phyloP scores from a whole-genome alignment of 2,113 vertebrate species.

The Oncorhynchus tshawytscha region DNA sequence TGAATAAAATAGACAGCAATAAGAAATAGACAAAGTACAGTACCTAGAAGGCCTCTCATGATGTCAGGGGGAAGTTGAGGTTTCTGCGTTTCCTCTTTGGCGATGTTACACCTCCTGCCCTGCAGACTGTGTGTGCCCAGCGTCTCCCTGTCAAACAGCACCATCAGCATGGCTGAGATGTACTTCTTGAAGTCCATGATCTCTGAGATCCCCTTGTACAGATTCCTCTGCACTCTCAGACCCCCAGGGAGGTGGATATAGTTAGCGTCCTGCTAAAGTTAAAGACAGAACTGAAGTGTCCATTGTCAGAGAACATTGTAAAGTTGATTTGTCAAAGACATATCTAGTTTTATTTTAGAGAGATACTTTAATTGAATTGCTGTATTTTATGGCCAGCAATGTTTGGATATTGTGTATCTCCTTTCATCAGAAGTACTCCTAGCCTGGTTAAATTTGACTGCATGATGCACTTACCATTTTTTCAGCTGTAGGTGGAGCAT shows the following conservation, averaged over 20 bases:
- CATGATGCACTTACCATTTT: too few relatives aligned
- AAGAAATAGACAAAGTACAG: background rate
- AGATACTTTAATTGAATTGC: too few relatives aligned
- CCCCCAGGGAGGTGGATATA: slow-evolving; percentile 54
- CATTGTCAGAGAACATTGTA: too few relatives aligned
- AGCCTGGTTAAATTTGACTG: too few relatives aligned
- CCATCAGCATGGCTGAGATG: slow-evolving; percentile 68
- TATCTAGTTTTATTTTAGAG: too few relatives aligned
- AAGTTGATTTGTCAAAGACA: too few relatives aligned
- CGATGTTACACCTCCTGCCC: slow-evolving; percentile 61
- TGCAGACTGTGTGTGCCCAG: slow-evolving; percentile 72
- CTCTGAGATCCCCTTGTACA: slow-evolving; percentile 68
- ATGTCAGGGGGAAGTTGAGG: slow-evolving; percentile 69
- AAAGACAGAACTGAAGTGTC: slow-evolving; percentile 1
- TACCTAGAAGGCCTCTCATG: slow-evolving; percentile 58
- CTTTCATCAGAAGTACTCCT: too few relatives aligned
- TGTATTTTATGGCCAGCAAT: background rate
- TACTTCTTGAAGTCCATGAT: slow-evolving; percentile 72
- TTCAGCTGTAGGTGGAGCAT: too few relatives aligned
- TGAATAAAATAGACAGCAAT: too few relatives aligned
- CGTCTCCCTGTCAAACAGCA: slow-evolving; percentile 71
- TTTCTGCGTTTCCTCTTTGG: slow-evolving; percentile 65
- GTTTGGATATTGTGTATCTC: background rate
- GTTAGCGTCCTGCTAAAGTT: slow-evolving; percentile 45
- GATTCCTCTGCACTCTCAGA: slow-evolving; percentile 63